phyloP scores from a whole-genome alignment of 2,888 invertebrate genomes.

The Sphaeridia pumilis region DNA sequence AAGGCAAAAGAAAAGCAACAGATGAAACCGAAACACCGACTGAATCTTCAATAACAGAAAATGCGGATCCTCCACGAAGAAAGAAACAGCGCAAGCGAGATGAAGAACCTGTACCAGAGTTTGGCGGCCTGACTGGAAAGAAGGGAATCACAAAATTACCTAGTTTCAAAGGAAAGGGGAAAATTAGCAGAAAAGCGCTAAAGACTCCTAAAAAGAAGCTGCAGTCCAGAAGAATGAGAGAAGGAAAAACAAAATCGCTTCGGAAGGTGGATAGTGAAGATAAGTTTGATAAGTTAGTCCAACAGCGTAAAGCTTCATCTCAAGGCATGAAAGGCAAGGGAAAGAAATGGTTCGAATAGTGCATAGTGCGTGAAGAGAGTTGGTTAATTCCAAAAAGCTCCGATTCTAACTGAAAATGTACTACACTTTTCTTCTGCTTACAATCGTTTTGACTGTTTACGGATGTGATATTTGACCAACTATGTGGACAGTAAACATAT shows the following conservation, averaged over 20 bases:
- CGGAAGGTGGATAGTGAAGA: conserved; percentile 13
- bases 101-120: conserved; percentile 13
- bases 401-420: neutral
- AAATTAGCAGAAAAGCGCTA: conserved; percentile 27
- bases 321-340: neutral
- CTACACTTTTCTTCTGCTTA: neutral
- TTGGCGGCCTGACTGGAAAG: conserved; percentile 23
- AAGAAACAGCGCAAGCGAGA: conserved; percentile 2
- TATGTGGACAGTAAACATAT: no score
- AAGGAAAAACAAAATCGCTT: conserved; percentile 20
- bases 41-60: neutral
- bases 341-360: conserved; percentile 16
- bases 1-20: conserved; percentile 1
- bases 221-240: conserved; percentile 17
- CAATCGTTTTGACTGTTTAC: no score
- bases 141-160: conserved; percentile 25
- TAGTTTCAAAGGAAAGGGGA: conserved; percentile 27
- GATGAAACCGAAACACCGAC: neutral
- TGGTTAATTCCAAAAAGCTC: neutral
- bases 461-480: no score
- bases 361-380: neutral
- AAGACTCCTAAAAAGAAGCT: conserved; percentile 15
- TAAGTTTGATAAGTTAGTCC: conserved; percentile 23
- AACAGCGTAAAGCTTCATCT: conserved; percentile 11
- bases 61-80: conserved; percentile 2